A percentile compares a stretch with the other conserved stretches of the same genome.
Conservation (phyloP, 2,113 vertebrate genomes). For the Paraplagusia blochii region DNA sequence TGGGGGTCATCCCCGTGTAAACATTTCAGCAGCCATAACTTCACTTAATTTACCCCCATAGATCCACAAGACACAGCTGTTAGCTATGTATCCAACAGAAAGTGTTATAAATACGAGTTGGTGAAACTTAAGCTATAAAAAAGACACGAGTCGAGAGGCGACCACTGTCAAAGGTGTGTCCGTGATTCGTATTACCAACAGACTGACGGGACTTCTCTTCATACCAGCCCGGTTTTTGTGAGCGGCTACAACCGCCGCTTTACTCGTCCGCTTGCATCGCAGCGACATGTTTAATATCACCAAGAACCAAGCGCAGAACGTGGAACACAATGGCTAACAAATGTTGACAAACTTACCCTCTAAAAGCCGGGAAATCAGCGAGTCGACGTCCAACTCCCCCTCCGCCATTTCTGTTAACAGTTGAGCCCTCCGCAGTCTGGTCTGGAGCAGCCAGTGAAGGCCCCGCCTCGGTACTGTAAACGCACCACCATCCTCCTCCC, state of each 20-base stretch:
- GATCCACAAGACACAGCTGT: not conserved
- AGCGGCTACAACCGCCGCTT: slow-evolving; percentile 5
- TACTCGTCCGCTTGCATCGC: not conserved
- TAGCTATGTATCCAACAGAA: not conserved
- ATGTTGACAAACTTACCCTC: slow-evolving; percentile 82
- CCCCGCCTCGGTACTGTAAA: slow-evolving; percentile 45
- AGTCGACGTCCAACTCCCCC: slow-evolving; percentile 96
- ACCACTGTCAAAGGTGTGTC: slow-evolving; percentile 25
- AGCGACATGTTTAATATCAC: not conserved
- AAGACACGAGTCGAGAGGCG: not conserved
- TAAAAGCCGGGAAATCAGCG: slow-evolving; percentile 92
- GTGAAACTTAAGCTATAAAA: not conserved
- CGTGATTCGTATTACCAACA: slow-evolving; percentile 8
- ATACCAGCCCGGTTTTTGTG: slow-evolving; percentile 1
- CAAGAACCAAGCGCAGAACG: accelerated
- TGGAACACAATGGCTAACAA: too few relatives aligned
- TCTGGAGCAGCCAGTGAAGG: slow-evolving; percentile 42
- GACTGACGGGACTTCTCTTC: slow-evolving; percentile 16
- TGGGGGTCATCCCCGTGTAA: not conserved
- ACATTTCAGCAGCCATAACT: slow-evolving; percentile 26
- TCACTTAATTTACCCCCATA: slow-evolving; percentile 2
- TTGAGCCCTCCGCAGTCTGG: slow-evolving; percentile 43
- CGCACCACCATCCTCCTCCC: slow-evolving; percentile 43
- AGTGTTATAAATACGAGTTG: not conserved
- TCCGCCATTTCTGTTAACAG: slow-evolving; percentile 88